These are phyloP conservation scores for Dallia pectoralis DNA, from an alignment of 2,797 vertebrate species.

Conservation along the genomic window DNA sequence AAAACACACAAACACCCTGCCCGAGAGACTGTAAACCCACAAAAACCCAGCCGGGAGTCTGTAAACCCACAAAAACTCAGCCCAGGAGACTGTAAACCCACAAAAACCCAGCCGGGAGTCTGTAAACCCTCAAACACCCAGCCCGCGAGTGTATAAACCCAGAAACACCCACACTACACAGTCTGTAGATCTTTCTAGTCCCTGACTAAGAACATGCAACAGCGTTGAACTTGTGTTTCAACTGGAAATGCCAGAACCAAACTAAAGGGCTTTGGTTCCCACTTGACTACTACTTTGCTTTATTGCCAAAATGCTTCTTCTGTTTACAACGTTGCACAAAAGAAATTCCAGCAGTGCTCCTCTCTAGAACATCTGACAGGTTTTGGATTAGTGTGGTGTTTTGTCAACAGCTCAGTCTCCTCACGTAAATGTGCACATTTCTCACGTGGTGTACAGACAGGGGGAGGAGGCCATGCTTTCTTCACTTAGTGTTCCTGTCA, in stretches of 20 bases:
- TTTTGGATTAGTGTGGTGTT: slow-evolving; percentile 61
- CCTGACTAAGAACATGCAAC: too few relatives aligned
- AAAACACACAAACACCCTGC: slow-evolving; percentile 6
- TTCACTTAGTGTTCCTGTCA: slow-evolving; percentile 55
- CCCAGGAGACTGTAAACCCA: too few relatives aligned
- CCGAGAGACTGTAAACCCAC: not conserved
- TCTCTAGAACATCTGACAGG: slow-evolving; percentile 35
- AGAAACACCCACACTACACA: not conserved
- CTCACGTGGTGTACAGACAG: slow-evolving; percentile 21
- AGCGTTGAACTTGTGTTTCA: too few relatives aligned
- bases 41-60: slow-evolving; percentile 5
- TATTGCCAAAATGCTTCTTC: too few relatives aligned
- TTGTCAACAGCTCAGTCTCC: slow-evolving; percentile 62
- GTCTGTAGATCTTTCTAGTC: not conserved
- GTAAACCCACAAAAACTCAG: slow-evolving; percentile 6
- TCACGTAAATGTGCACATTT: slow-evolving; percentile 51
- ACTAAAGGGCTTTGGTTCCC: too few relatives aligned
- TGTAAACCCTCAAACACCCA: slow-evolving; percentile 6
- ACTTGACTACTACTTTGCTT: too few relatives aligned
- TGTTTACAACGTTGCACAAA: too few relatives aligned
- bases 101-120: slow-evolving; percentile 3
- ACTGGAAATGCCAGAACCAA: too few relatives aligned
- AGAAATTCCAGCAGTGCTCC: too few relatives aligned
- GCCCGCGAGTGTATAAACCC: too few relatives aligned
- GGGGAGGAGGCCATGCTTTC: slow-evolving; percentile 60